Conservation (phyloP, 2,113 vertebrate species). For the Mesoclemmys tuberculata region DNA sequence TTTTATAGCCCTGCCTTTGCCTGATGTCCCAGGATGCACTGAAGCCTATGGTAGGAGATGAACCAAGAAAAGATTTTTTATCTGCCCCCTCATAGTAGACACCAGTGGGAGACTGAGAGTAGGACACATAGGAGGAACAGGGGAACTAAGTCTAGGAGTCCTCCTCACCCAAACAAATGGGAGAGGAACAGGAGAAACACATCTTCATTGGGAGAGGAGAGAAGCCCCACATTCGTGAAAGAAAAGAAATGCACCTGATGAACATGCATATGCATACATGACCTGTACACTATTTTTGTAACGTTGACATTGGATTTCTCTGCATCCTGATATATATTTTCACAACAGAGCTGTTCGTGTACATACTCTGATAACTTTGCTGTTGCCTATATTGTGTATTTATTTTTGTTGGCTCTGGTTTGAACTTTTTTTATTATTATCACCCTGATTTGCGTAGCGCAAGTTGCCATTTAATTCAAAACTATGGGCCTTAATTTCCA, state of each 20-base stretch:
- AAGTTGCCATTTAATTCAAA: neutral
- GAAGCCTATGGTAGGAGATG: neutral
- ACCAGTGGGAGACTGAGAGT: neutral
- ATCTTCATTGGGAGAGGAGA: neutral
- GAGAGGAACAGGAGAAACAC: neutral
- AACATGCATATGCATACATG: neutral
- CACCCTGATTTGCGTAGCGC: neutral
- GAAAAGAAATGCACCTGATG: neutral
- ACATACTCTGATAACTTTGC: neutral
- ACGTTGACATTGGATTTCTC: neutral
- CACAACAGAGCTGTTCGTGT: neutral
- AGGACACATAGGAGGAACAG: neutral
- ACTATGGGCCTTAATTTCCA: neutral
- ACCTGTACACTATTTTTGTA: neutral
- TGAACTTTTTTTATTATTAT: neutral
- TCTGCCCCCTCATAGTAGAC: neutral
- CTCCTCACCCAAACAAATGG: neutral
- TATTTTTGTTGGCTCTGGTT: conserved; percentile 18
- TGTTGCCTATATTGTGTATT: neutral
- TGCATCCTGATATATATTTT: neutral
- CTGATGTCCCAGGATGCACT: neutral
- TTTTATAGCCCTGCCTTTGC: neutral
- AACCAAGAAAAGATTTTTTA: neutral
- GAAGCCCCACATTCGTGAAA: conserved; percentile 2
- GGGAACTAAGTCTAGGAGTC: neutral